Base-by-base conservation (phyloP, 2,797 vertebrate genomes). In the Karalla daura region DNA sequence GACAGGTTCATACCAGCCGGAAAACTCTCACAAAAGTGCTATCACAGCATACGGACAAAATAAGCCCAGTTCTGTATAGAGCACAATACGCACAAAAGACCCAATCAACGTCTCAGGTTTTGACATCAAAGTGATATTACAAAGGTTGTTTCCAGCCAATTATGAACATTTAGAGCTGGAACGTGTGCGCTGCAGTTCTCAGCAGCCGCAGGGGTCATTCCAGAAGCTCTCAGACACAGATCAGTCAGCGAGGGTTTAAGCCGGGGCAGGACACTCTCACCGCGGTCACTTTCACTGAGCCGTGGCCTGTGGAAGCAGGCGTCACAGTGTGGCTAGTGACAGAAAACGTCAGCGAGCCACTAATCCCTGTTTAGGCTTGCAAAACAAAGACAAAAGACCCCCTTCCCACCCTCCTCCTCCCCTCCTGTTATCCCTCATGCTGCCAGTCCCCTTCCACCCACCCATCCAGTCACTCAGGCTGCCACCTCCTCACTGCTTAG, bases 331-430 rank as follows among this genome's bases (percentile, higher is more conserved):
- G 87, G 65, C 63, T 44, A 83, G 61, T 91, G 92, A 93, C 90
- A 91, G 91, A 84, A 91, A 67, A 76, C 63, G 59, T 93, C 91
- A 88, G 78, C 87, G 17, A 78, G 81, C 51, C 58, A 76, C 90
- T 94, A 93, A 94, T 92, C 90, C 89, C 83, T 66, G 44, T 83
- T 93, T 88, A 88, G 81, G 64, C 73, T 80, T 80, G 77, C 69
- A 67, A 87, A 93, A 91, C 90, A 93, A 87, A 84, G 84, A 82
- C 80, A 77, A 82, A 84, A 46, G 66, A n/a, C n/a, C n/a, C n/a
- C 58, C 64, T 71, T 72, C 50, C 53, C n/a, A 64, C 55, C 67
- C 62, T 59, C 61, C 62, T 68, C 59, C 55, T 76, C 79, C 59
- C 20, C 52, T 84, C 79, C 56, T 81, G 75, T 81, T 81, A 82